phyloP scores from a whole-genome alignment of 2,113 vertebrate genomes.

The Trogon melanurus region DNA sequence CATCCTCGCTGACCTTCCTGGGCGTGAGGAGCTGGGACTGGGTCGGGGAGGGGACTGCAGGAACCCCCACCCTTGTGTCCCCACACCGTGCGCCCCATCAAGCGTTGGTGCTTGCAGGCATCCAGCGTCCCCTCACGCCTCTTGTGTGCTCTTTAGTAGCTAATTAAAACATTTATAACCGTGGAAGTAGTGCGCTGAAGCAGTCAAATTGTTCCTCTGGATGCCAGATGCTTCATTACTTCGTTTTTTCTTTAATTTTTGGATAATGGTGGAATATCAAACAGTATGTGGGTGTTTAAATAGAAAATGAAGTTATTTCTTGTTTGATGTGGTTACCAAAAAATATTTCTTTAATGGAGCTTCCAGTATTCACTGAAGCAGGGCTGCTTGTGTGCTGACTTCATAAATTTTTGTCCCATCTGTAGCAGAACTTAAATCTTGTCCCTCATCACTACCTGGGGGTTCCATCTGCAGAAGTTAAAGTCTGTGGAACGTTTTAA shows the following conservation, averaged over 20 bases:
- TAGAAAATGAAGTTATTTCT: neutral
- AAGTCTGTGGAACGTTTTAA: fast-evolving
- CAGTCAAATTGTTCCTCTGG: neutral
- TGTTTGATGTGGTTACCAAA: neutral
- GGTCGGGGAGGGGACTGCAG: neutral
- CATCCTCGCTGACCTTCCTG: too few relatives aligned
- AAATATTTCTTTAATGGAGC: neutral
- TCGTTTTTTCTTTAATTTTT: neutral
- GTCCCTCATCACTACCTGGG: fast-evolving
- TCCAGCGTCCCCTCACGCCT: fast-evolving
- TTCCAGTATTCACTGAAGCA: neutral
- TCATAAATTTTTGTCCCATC: fast-evolving
- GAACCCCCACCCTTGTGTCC: fast-evolving
- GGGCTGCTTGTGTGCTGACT: fast-evolving
- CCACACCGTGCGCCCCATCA: neutral
- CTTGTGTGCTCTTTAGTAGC: neutral
- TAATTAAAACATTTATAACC: conserved; percentile 32
- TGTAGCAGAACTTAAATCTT: too few relatives aligned
- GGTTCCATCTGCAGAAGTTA: neutral
- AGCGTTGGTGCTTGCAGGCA: neutral
- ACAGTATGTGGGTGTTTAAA: neutral
- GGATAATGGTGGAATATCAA: neutral
- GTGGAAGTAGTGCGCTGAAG: neutral
- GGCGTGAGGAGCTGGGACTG: neutral
- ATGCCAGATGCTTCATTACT: neutral